phyloP scores from a whole-genome alignment of 2,113 vertebrate species.

The Oostethus manadensis region DNA sequence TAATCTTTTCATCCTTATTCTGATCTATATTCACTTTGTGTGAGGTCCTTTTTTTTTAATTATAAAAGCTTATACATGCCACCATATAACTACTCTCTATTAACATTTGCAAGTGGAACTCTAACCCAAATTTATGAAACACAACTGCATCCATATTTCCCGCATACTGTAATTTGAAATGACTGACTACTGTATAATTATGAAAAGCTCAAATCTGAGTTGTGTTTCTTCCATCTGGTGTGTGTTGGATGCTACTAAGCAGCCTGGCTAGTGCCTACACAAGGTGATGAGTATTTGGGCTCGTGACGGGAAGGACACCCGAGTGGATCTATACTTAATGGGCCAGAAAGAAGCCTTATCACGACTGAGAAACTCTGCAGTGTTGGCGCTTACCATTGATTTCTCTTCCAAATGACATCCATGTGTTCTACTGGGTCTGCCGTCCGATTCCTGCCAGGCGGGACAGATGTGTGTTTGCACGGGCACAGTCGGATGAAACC shows the following conservation, averaged over 20 bases:
- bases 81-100: too few species aligned
- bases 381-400: slow-evolving; percentile 43
- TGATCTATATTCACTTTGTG: too few species aligned
- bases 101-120: too few species aligned
- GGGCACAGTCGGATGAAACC: slow-evolving; percentile 6
- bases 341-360: slow-evolving; percentile 42
- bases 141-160: too few species aligned
- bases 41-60: too few species aligned
- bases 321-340: slow-evolving; percentile 43
- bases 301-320: slow-evolving; percentile 30
- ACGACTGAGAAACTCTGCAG: slow-evolving; percentile 24
- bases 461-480: slow-evolving; percentile 24
- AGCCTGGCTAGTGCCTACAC: not conserved
- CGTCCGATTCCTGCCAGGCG: slow-evolving; percentile 14
- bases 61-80: too few species aligned
- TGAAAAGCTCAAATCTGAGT: not conserved
- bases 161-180: too few species aligned
- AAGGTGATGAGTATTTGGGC: slow-evolving; percentile 35
- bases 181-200: not conserved
- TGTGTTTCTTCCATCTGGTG: not conserved
- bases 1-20: too few species aligned
- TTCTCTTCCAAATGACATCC: slow-evolving; percentile 40
- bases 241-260: not conserved
- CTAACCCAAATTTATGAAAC: too few species aligned
- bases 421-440: slow-evolving; percentile 31